A percentile compares a stretch with the other conserved stretches of the same genome.
Evolutionary conservation across 2,888 invertebrate genomes (phyloP).

Genomic region (Xestia rhomboidea): DNA sequence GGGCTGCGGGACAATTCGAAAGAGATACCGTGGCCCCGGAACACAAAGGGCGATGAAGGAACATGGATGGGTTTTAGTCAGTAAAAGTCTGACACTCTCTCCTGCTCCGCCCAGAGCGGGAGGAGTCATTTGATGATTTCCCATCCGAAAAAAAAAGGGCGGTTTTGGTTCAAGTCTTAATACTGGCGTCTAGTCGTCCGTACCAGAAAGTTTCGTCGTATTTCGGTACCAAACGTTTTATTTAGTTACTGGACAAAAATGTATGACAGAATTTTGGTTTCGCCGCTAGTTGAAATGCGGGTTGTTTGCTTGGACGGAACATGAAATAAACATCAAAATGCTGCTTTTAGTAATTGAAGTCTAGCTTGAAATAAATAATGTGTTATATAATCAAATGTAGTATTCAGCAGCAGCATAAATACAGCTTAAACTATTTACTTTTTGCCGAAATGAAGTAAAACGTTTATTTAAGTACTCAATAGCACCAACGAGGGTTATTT

Average conservation of each 20-base stretch:
- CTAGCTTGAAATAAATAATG: neutral
- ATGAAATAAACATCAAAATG: slow-evolving; percentile 10
- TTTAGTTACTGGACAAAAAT: slow-evolving; percentile 23
- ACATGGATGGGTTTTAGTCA: too few relatives aligned
- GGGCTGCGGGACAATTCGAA: too few relatives aligned
- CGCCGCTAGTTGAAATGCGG: slow-evolving; percentile 24
- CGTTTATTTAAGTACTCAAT: neutral
- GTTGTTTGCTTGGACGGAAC: slow-evolving; percentile 15
- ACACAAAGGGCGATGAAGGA: too few relatives aligned
- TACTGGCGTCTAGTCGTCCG: neutral
- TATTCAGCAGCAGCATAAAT: neutral
- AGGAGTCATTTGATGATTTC: too few relatives aligned
- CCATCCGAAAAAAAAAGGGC: too few relatives aligned
- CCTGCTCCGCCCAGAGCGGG: too few relatives aligned
- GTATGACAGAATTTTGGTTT: slow-evolving; percentile 14
- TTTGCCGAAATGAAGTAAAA: neutral
- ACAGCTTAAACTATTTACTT: neutral
- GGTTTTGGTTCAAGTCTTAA: neutral
- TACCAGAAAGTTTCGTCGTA: slow-evolving; percentile 23
- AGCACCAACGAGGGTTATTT: neutral
- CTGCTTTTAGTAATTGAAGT: too few relatives aligned
- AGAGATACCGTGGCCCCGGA: too few relatives aligned
- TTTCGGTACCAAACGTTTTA: slow-evolving; percentile 22
- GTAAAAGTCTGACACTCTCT: too few relatives aligned
- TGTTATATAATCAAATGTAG: neutral